phyloP scores from a whole-genome alignment of 2,888 invertebrate species.

The Quadriops clusia region DNA sequence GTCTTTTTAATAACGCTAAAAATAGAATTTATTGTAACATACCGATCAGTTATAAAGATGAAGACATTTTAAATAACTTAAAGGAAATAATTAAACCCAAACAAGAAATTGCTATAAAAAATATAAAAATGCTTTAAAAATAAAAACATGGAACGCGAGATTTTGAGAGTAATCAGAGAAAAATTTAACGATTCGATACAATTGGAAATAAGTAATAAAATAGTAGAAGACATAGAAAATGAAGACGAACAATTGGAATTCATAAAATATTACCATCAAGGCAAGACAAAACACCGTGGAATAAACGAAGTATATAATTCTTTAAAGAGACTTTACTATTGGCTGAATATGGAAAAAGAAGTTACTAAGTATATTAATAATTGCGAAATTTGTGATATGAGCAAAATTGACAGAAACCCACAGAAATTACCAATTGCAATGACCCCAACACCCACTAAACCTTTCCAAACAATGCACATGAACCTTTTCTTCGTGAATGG shows the following conservation, averaged over 20 bases:
- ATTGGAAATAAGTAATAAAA: conserved; percentile 13
- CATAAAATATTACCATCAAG: conserved; percentile 15
- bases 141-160: conserved; percentile 8
- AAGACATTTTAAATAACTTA: neutral
- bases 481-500: conserved; percentile 11
- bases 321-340: conserved; percentile 12
- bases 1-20: too few species aligned
- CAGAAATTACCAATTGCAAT: conserved; percentile 8
- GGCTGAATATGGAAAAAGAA: conserved; percentile 14
- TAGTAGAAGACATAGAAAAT: conserved; percentile 12
- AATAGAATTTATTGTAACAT: too few species aligned
- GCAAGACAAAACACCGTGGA: conserved; percentile 13
- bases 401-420: conserved; percentile 13
- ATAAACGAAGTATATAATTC: conserved; percentile 13
- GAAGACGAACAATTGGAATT: conserved; percentile 9
- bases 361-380: conserved; percentile 15
- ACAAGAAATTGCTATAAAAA: conserved; percentile 10
- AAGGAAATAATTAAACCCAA: conserved; percentile 10
- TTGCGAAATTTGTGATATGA: conserved; percentile 9
- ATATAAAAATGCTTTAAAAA: conserved; percentile 11
- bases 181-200: conserved; percentile 11
- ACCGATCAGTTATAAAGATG: too few species aligned
- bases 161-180: conserved; percentile 2
- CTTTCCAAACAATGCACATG: conserved; percentile 12
- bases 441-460: conserved; percentile 10